These are phyloP conservation scores for Podilymbus podiceps DNA, from an alignment of 2,113 vertebrate genomes.

Conservation along the genomic window DNA sequence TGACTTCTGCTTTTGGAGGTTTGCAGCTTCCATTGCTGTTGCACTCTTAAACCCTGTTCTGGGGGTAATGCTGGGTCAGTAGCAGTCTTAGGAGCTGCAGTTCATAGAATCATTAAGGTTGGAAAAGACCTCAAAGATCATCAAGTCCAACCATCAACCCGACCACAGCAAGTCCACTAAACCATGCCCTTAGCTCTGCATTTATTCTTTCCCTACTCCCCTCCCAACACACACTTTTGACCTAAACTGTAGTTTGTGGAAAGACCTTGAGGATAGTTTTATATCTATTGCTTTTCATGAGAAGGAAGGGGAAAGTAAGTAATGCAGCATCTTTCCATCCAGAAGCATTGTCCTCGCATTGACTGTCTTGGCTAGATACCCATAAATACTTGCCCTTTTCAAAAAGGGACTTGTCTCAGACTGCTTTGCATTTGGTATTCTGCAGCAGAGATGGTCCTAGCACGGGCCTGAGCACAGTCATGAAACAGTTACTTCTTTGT, in stretches of 20 bases:
- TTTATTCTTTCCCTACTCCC: background rate
- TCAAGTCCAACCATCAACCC: too few species aligned
- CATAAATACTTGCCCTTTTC: background rate
- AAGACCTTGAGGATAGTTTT: background rate
- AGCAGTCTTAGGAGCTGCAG: background rate
- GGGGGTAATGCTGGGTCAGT: background rate
- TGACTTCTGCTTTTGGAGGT: background rate
- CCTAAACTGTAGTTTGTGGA: background rate
- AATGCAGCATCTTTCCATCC: background rate
- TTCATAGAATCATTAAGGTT: background rate
- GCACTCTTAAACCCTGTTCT: background rate
- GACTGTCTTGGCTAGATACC: background rate
- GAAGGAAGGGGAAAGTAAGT: background rate
- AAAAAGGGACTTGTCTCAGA: background rate
- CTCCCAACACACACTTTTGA: background rate
- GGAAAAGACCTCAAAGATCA: too few species aligned
- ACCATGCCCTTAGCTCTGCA: background rate
- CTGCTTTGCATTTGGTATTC: background rate
- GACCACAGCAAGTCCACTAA: too few species aligned
- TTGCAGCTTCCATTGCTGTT: background rate
- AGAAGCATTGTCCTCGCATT: background rate
- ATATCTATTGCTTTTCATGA: background rate
- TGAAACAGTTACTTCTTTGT: background rate
- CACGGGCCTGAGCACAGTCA: background rate
- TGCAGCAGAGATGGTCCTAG: background rate